Conservation (phyloP, 2,797 vertebrate genomes). For the Ctenochaetus hawaiiensis region DNA sequence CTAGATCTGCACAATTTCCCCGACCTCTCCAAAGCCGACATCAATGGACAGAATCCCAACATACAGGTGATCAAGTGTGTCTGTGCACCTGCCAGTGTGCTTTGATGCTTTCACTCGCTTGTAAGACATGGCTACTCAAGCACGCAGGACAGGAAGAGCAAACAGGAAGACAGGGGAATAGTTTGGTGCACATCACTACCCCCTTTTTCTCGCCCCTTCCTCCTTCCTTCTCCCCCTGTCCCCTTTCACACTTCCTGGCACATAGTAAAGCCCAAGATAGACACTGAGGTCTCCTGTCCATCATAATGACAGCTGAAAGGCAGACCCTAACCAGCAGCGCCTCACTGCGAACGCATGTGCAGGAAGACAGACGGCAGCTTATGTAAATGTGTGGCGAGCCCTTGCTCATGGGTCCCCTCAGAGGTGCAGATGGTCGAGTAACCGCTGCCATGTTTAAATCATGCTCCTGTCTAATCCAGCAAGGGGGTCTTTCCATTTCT, state of each 20-base stretch:
- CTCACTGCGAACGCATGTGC: slow-evolving; percentile 50
- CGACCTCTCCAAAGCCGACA: slow-evolving; percentile 96
- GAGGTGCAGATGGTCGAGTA: slow-evolving; percentile 76
- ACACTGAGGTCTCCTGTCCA: slow-evolving; percentile 59
- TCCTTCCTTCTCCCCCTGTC: slow-evolving; percentile 30
- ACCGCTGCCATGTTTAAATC: slow-evolving; percentile 80
- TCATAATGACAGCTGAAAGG: slow-evolving; percentile 72
- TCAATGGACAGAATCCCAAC: slow-evolving; percentile 97
- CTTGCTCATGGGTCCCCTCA: slow-evolving; percentile 51
- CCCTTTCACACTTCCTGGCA: slow-evolving; percentile 57
- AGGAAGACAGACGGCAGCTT: slow-evolving; percentile 64
- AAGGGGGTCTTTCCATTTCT: slow-evolving; percentile 75
- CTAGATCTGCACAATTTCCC: slow-evolving; percentile 97
- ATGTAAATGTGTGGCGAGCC: slow-evolving; percentile 72
- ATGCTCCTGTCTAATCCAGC: slow-evolving; percentile 78
- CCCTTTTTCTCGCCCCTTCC: slow-evolving; percentile 57
- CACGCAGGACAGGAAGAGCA: slow-evolving; percentile 70
- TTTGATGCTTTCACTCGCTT: slow-evolving; percentile 54
- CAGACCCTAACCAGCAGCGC: slow-evolving; percentile 56
- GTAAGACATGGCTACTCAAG: slow-evolving; percentile 76
- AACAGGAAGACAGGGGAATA: slow-evolving; percentile 74
- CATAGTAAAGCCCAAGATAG: slow-evolving; percentile 48
- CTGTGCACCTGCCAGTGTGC: slow-evolving; percentile 54
- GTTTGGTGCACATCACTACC: slow-evolving; percentile 82
- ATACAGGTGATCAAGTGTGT: slow-evolving; percentile 90